A percentile compares a stretch with the other conserved stretches of the same genome.
These are phyloP conservation scores for Poecile montanus DNA, from an alignment of 2,797 vertebrate genomes.

Conservation along the genomic window DNA sequence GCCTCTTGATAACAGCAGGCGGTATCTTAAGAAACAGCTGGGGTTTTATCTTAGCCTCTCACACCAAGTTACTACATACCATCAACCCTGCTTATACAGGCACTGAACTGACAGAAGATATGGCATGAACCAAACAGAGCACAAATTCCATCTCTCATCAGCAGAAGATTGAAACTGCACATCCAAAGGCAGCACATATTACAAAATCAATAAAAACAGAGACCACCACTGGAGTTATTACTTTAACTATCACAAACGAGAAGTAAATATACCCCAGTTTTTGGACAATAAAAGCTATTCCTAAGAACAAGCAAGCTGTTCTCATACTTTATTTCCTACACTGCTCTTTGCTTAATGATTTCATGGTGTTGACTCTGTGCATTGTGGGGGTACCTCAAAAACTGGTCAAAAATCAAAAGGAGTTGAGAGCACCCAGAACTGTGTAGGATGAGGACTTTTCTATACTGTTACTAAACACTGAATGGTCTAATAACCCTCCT, in stretches of 20 bases:
- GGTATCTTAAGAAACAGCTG: constrained; percentile 21
- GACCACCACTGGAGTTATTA: not conserved
- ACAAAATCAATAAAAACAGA: constrained; percentile 19
- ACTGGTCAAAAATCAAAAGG: not conserved
- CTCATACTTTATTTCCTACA: not conserved
- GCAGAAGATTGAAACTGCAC: not conserved
- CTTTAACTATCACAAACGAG: not conserved
- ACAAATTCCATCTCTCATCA: not conserved
- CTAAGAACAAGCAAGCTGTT: constrained; percentile 23
- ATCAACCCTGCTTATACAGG: constrained; percentile 10
- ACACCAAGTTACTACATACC: constrained; percentile 44
- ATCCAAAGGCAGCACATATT: not conserved
- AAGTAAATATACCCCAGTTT: not conserved
- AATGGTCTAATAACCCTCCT: constrained; percentile 26
- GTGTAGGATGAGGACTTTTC: not conserved
- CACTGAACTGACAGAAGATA: constrained; percentile 40
- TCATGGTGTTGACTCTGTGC: not conserved
- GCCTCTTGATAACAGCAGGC: constrained; percentile 45
- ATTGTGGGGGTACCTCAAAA: not conserved
- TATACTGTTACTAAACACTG: not conserved
- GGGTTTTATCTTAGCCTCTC: constrained; percentile 53
- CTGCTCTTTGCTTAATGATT: constrained; percentile 40
- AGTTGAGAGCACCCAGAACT: not conserved
- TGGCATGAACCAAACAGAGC: constrained; percentile 15
- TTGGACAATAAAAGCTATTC: not conserved